Evolutionary conservation across 2,113 vertebrate genomes (phyloP).

Genomic region (Microcebus lehilahytsara): DNA sequence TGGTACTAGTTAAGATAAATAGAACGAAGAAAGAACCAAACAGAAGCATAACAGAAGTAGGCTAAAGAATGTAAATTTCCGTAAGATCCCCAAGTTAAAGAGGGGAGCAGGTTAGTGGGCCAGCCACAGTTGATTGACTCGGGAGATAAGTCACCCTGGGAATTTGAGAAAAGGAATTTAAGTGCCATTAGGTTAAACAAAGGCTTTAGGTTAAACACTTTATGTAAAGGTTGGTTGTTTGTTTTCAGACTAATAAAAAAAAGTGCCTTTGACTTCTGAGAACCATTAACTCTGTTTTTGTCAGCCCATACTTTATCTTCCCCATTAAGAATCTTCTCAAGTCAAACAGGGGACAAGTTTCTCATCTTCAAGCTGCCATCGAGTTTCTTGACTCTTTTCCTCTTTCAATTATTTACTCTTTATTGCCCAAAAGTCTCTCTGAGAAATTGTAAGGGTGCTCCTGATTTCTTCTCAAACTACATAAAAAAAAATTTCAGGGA

Average conservation of each 20-base stretch:
- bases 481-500: background rate
- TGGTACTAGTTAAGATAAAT: conserved; percentile 65
- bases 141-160: conserved; percentile 67
- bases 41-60: conserved; percentile 59
- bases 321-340: conserved; percentile 14
- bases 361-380: background rate
- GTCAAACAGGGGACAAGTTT: background rate
- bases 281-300: conserved; percentile 66
- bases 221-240: conserved; percentile 66
- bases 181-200: conserved; percentile 75
- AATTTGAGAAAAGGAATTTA: conserved; percentile 69
- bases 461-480: background rate
- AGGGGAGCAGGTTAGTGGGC: conserved; percentile 21
- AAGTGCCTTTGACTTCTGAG: conserved; percentile 56
- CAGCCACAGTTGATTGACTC: conserved; percentile 58
- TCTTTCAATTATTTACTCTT: background rate
- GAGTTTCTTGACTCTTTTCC: background rate
- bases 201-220: conserved; percentile 68
- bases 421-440: background rate
- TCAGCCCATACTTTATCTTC: background rate
- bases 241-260: conserved; percentile 72
- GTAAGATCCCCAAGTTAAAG: conserved; percentile 14
- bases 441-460: background rate
- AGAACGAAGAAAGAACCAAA: conserved; percentile 56
- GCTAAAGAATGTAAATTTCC: conserved; percentile 49